Percentiles rank a stretch among this genome's conserved stretches.
These are phyloP conservation scores for Ochotona curzoniae DNA, from an alignment of 2,113 vertebrate species.

Conservation along the genomic window DNA sequence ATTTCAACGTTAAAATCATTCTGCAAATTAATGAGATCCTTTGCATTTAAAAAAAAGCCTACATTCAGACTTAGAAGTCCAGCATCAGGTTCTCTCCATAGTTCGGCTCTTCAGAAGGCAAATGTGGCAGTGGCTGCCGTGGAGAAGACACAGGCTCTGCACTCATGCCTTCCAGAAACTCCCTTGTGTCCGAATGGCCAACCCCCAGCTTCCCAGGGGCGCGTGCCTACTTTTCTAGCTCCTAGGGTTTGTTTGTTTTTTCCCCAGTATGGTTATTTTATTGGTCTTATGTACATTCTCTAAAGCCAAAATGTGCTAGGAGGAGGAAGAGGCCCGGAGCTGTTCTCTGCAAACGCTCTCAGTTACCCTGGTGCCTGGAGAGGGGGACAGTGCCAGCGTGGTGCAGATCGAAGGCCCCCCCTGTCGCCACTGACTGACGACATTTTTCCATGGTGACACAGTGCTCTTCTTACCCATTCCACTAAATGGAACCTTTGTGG, in stretches of 20 bases:
- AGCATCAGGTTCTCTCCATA: background rate
- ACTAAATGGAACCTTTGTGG: background rate
- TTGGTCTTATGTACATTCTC: background rate
- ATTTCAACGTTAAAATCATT: constrained; percentile 35
- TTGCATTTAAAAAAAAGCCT: background rate
- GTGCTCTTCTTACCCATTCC: background rate
- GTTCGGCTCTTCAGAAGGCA: constrained; percentile 19
- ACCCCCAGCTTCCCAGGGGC: background rate
- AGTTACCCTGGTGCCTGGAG: background rate
- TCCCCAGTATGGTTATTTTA: background rate
- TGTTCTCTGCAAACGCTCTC: background rate
- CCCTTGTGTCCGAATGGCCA: constrained; percentile 20
- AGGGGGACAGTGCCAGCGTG: background rate
- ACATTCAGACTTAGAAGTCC: constrained; percentile 23
- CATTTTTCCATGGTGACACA: background rate
- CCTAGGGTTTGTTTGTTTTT: background rate
- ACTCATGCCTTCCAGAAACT: background rate
- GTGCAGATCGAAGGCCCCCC: background rate
- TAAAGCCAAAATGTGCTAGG: background rate
- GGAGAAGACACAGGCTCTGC: background rate
- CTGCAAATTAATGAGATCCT: constrained; percentile 19
- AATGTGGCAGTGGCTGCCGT: background rate
- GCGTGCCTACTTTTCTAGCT: background rate
- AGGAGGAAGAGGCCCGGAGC: background rate
- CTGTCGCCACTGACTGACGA: background rate